Conservation (phyloP, 2,888 invertebrate genomes). For the Venusia cambrica region DNA sequence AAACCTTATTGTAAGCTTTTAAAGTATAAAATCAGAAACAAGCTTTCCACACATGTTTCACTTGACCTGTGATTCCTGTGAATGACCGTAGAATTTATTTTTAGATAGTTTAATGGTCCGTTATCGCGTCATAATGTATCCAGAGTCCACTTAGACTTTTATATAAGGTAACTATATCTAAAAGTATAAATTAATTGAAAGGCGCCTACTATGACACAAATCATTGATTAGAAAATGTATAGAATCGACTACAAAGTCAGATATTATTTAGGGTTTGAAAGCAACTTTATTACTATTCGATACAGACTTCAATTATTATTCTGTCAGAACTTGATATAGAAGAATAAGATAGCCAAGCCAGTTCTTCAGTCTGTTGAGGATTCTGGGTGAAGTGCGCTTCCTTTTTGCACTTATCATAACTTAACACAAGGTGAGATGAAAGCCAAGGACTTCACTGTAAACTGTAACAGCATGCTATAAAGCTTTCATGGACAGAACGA, state of each 20-base stretch:
- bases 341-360: too few species aligned
- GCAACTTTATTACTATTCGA: too few species aligned
- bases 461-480: too few species aligned
- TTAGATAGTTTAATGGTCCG: constrained; percentile 32
- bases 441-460: too few species aligned
- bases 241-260: constrained; percentile 49
- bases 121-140: constrained; percentile 32
- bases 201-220: constrained; percentile 38
- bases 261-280: constrained; percentile 43
- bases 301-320: too few species aligned
- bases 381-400: too few species aligned
- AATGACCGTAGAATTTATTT: constrained; percentile 35
- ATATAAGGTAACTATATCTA: too few species aligned
- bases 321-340: too few species aligned
- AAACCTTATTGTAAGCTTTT: constrained; percentile 6
- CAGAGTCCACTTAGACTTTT: constrained; percentile 18
- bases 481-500: too few species aligned
- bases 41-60: constrained; percentile 25
- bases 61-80: constrained; percentile 33
- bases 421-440: too few species aligned
- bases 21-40: constrained; percentile 11
- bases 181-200: constrained; percentile 33
- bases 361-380: too few species aligned
- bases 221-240: constrained; percentile 43
- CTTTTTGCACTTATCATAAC: too few species aligned